phyloP scores from a whole-genome alignment of 2,797 vertebrate species.

The Toxotes lorentzi region DNA sequence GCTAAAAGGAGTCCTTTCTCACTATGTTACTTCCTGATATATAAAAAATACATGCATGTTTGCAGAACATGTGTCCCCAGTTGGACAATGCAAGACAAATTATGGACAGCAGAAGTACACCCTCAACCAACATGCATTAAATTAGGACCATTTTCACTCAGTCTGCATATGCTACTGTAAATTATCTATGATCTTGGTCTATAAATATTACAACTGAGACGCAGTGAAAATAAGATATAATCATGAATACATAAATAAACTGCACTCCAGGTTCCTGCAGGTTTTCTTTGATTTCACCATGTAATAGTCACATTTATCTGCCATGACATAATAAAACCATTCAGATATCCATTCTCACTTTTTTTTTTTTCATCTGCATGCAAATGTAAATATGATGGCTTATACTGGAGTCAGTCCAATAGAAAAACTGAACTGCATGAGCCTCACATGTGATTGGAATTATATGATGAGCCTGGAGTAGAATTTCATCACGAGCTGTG shows the following conservation, averaged over 20 bases:
- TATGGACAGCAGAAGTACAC: not conserved
- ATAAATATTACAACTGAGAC: constrained; percentile 34
- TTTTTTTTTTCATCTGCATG: constrained; percentile 9
- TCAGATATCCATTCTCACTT: not conserved
- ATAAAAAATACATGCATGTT: constrained; percentile 20
- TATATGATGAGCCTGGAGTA: constrained; percentile 55
- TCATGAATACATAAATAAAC: constrained; percentile 24
- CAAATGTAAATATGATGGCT: constrained; percentile 51
- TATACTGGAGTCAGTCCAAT: constrained; percentile 38
- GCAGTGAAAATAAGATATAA: constrained; percentile 13
- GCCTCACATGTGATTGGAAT: constrained; percentile 60
- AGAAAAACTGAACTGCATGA: constrained; percentile 52
- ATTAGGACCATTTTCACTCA: constrained; percentile 1
- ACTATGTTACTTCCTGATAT: not conserved
- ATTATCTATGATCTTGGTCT: constrained; percentile 34
- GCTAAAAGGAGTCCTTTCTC: not conserved
- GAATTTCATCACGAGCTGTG: constrained; percentile 62
- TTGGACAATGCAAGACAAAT: not conserved
- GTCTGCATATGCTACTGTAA: constrained; percentile 9
- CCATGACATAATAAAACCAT: constrained; percentile 27
- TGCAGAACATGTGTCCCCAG: constrained; percentile 11
- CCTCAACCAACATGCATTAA: constrained; percentile 5
- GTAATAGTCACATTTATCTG: constrained; percentile 25
- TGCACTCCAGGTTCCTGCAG: not conserved
- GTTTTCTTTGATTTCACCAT: constrained; percentile 23